Percentiles rank a stretch among this genome's conserved stretches.
Conservation (phyloP, 2,888 invertebrate genomes). For the Empis stercorea region DNA sequence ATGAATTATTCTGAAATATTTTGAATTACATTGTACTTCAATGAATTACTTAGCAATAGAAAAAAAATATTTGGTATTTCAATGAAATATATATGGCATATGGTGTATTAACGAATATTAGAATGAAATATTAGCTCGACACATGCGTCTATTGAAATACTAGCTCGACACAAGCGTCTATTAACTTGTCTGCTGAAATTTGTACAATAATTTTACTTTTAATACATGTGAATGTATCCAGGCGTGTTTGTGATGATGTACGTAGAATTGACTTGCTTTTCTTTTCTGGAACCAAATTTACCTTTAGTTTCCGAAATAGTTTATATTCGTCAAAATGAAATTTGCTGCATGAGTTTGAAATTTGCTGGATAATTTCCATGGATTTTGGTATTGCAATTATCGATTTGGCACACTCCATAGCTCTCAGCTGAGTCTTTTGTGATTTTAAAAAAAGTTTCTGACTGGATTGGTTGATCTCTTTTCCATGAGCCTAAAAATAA, state of each 20-base stretch:
- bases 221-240: background rate
- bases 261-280: background rate
- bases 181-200: background rate
- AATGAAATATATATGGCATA: no score
- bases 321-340: background rate
- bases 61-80: no score
- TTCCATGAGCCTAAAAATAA: background rate
- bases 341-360: background rate
- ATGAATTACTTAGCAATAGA: no score
- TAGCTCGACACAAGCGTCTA: background rate
- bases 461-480: background rate
- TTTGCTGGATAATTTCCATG: background rate
- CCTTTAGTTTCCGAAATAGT: background rate
- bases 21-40: no score
- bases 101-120: no score
- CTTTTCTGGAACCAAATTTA: background rate
- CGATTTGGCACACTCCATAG: background rate
- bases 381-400: background rate
- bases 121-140: no score
- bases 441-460: conserved; percentile 5
- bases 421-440: background rate
- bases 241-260: background rate
- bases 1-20: no score
- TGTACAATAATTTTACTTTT: background rate
- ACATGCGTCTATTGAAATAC: no score